Evolutionary conservation across 2,797 vertebrate genomes (phyloP), one percentile per base, ranked within the genome.

Genomic region (Sebastolobus alascanus): DNA sequence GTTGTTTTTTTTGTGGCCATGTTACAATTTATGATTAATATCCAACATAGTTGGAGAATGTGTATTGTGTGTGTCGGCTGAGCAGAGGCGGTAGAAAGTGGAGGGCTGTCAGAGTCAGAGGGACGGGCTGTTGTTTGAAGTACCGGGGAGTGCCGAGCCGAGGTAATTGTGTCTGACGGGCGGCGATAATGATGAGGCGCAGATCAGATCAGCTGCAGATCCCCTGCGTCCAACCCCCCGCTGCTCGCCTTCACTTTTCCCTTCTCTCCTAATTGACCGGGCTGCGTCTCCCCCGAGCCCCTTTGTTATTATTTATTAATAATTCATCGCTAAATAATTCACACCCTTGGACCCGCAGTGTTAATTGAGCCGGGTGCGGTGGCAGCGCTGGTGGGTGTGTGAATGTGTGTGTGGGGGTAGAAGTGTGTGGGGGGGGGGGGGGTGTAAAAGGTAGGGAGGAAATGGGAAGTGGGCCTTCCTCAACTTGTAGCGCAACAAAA

Each of bases 271-370:
- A 99, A 99, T 99, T 99, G 97, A 98, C 97, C 96, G 91, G 78
- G 94, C 95, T 93, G 93, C 92, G 87, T 96, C 94, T 97, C 97
- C 97, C 97, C 93, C 77, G 94, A 96, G 97, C 94, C 96, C 84
- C 94, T 94, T 97, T 97, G 97, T 97, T 98, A 98, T 98, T 98
- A 98, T 98, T 98, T 98, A 98, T 99, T 99, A 98, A 99, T 97
- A 97, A 98, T 99, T 98, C 96, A 98, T 97, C 91, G 87, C 96
- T 99, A 96, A 99, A 99, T 99, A 97, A 99, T 99, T 99, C 96
- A 98, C 95, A 84, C 94, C 91, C 94, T 95, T 95, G 95, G 95
- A 96, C 95, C 93, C 86, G 92, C 93, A 93, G 93, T 95, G 95
- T 96, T 98, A 98, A 98, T 97, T 97, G 96, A 95, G 95, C 94